Evolutionary conservation across 30 jellyfish, hydroid and myxozoan species (phyloP), one percentile per base, ranked within the genome.

Genomic region (Cassiopea andromeda): DNA sequence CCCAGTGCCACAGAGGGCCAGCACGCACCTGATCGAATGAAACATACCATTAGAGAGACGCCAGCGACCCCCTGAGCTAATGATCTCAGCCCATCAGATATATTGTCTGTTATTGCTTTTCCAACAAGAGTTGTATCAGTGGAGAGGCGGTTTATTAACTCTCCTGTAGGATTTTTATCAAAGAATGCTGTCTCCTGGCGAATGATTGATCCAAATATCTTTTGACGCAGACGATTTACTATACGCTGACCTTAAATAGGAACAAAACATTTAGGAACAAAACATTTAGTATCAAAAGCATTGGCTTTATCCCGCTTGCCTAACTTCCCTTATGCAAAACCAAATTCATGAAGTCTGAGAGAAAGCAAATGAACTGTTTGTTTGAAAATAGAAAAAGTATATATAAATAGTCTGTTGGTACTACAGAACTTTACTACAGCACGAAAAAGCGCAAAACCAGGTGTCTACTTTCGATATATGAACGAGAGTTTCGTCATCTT

Each of bases 131-230:
- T 89, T 69, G 99, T 96, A 87, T 96, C 99, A 17, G 97, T 75
- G 38, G 99, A 92, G 16, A 96, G 83, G 15, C 99, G 97, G 69
- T 96, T 96, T 50, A 90, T 92, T 82, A 96, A 85, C 81, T 96
- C 99, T n/a, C 99, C 99, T 19, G 99, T 88, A 58, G 97, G 96
- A 77, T 95, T 92, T 76, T 77, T 90, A 78, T 96, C 99, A 81
- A 96, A 96, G 69, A 96, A 96, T 27, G 99, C 99, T 13, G 97
- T 86, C 75, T 96, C 99, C 88, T 96, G 99, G 12, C 93, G 81
- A 44, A 96, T 60, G 12, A 96, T 82, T 18, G 99, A 85, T 1
- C 92, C 73, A 60, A 96, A 96, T 38, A 94, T 82, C 69, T 87
- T 85, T 61, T 90, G 94, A 44, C 99, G 80, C 57, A 96, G 88